phyloP scores from a whole-genome alignment of 2,113 vertebrate species.

The Amphiprion percula region DNA sequence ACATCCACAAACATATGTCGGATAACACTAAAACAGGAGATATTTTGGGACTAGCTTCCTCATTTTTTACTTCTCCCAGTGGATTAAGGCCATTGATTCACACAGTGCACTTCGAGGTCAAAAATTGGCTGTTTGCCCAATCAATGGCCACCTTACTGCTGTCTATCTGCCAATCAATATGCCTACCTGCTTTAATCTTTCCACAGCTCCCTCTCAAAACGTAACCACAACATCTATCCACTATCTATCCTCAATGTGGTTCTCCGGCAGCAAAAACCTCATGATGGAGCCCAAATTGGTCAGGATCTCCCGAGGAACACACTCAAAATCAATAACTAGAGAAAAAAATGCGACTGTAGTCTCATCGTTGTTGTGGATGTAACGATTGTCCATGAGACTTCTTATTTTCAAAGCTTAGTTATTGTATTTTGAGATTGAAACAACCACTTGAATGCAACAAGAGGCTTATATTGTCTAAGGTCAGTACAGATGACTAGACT shows the following conservation, averaged over 20 bases:
- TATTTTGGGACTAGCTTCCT: conserved; percentile 15
- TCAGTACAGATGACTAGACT: neutral
- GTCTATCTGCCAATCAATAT: conserved; percentile 74
- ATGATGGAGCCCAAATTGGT: conserved; percentile 9
- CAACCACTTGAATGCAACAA: neutral
- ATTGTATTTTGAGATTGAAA: too few species aligned
- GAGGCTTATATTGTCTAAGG: neutral
- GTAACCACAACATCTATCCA: conserved; percentile 21
- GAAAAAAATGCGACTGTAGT: neutral
- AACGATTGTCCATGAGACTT: neutral
- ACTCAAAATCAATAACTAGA: conserved; percentile 37
- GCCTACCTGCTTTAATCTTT: conserved; percentile 72
- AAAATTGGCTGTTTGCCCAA: conserved; percentile 71
- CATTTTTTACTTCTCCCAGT: conserved; percentile 31
- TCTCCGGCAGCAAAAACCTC: conserved; percentile 25
- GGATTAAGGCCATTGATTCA: conserved; percentile 73
- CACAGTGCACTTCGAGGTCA: conserved; percentile 55
- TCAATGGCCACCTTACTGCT: conserved; percentile 73
- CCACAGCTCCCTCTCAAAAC: conserved; percentile 39
- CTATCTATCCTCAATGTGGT: conserved; percentile 18
- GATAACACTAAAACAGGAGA: neutral
- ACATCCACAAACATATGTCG: neutral
- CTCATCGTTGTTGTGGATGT: neutral
- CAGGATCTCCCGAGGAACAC: conserved; percentile 22
- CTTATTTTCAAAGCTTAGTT: neutral